These are phyloP conservation scores for Andricus curvator DNA, from an alignment of 2,888 invertebrate species.

Conservation along the genomic window DNA sequence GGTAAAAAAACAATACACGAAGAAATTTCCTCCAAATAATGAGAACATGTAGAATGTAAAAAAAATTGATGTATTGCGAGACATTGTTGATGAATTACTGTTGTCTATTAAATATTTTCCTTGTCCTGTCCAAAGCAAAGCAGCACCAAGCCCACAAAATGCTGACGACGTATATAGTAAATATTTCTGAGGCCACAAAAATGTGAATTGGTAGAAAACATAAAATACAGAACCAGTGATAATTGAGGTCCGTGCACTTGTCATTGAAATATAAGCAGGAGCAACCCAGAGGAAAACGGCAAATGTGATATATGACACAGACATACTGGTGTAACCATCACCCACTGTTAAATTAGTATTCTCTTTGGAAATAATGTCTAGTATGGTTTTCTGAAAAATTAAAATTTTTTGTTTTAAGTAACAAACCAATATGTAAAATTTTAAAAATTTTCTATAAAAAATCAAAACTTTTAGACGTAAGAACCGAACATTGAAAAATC, in stretches of 20 bases:
- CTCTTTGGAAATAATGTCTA: neutral
- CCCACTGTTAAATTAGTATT: neutral
- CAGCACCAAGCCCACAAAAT: neutral
- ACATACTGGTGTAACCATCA: neutral
- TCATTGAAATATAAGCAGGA: neutral
- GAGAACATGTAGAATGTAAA: neutral
- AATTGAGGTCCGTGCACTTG: constrained; percentile 1
- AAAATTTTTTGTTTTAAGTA: neutral
- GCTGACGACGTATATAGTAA: neutral
- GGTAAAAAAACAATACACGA: neutral
- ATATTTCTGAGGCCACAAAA: neutral
- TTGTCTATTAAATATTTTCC: constrained; percentile 12
- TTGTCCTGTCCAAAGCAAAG: constrained; percentile 1
- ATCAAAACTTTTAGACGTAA: no score
- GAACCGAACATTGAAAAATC: no score
- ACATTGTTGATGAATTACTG: neutral
- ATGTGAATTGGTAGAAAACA: neutral
- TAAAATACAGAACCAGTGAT: neutral
- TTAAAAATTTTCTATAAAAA: no score
- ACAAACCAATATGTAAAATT: no score
- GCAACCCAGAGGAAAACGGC: constrained; percentile 1
- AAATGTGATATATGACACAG: neutral
- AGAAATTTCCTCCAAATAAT: neutral
- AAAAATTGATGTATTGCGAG: neutral
- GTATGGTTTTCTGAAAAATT: neutral